These are phyloP conservation scores for Chelonus insularis DNA, from an alignment of 1,140 invertebrate species.

Conservation along the genomic window DNA sequence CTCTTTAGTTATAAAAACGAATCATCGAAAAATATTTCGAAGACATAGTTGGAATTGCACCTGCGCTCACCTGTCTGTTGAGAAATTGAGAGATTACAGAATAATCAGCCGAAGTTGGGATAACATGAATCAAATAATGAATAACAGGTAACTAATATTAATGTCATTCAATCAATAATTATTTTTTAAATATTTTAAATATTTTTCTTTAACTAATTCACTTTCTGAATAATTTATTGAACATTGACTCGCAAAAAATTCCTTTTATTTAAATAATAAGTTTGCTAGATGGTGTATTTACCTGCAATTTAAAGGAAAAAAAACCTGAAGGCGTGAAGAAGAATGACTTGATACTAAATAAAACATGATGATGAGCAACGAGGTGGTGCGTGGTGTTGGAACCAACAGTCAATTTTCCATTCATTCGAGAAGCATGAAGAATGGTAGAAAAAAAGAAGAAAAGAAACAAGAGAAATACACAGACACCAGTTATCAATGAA, in stretches of 20 bases:
- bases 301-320: neutral
- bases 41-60: constrained; percentile 30
- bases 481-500: constrained; percentile 28
- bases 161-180: too few species aligned
- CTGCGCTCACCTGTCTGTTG: constrained; percentile 27
- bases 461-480: neutral
- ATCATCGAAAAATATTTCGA: neutral
- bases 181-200: too few species aligned
- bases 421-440: neutral
- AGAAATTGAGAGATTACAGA: neutral
- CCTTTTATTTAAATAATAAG: too few species aligned
- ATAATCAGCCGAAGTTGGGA: constrained; percentile 2
- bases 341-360: constrained; percentile 1
- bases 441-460: neutral
- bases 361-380: constrained; percentile 2
- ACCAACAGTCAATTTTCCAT: constrained; percentile 15
- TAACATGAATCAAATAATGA: constrained; percentile 5
- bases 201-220: too few species aligned
- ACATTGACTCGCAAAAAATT: too few species aligned
- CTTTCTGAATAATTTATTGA: too few species aligned
- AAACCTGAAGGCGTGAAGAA: neutral
- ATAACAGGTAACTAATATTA: neutral
- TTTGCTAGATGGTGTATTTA: too few species aligned
- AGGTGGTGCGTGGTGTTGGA: neutral
- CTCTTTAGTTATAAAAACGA: neutral